Base-by-base conservation (phyloP, 2,888 invertebrate species). In the Drosophila mettleri region DNA sequence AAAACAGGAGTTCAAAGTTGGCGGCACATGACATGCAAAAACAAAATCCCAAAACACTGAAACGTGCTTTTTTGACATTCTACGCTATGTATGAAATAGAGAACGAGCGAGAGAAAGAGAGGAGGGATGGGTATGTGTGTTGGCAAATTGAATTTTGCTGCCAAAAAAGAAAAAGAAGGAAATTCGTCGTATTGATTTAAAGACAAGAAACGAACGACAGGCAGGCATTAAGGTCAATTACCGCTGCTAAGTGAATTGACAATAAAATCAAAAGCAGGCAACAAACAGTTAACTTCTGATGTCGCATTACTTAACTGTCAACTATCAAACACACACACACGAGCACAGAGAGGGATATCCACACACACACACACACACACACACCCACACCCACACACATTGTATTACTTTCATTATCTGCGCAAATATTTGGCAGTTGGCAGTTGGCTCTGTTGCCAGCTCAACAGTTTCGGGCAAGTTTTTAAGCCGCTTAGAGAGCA, bases 61-160 rank as follows among this genome's bases (percentile, higher is more conserved):
- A 88, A 84, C 88, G 88, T 84, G 88, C 78, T 64, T 73, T 88
- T 75, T 86, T 78, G 75, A 84, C 88, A 86, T 84, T 83, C 80
- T 67, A 53, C 74, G 61, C 51, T 60, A 53, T 63, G 55, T 63
- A 54, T 60, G 45, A 58, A n/a, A n/a, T n/a, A n/a, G 54, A 57
- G 43, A 33, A 22, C 16, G 4, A 3, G 24, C 3, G 24, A 2
- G 41, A 24, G n/a, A 22, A 14, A 14, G 20, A 14, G 14, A 22
- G 14, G 29, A 29, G 4, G 20, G 10, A 33, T 33, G 18, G 16
- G 31, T 31, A n/a, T 29, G 27, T 41, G 57, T 62, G 66, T 68
- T 68, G 48, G 66, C 63, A 88, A 86, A 87, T 86, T 87, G 70
- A 82, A 82, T 82, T 86, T 79, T 43, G 69, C 16, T 88, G 69